phyloP scores from a whole-genome alignment of 2,888 invertebrate genomes.

The Caenorhabditis uteleia region DNA sequence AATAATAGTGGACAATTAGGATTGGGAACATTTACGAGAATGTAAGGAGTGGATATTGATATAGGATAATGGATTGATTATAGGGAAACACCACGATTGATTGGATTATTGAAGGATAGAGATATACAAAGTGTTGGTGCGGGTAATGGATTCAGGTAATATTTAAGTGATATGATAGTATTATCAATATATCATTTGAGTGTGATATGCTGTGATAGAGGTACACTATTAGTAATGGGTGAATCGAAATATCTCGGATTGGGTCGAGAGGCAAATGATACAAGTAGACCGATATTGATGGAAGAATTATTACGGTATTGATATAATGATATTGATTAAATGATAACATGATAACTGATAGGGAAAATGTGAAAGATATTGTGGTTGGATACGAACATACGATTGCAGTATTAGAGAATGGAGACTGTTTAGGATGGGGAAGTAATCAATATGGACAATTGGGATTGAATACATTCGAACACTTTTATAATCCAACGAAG shows the following conservation, averaged over 20 bases:
- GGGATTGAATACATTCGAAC: constrained; percentile 16
- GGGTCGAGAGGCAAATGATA: constrained; percentile 73
- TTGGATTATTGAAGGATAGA: constrained; percentile 32
- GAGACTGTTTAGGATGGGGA: constrained; percentile 78
- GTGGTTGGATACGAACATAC: constrained; percentile 76
- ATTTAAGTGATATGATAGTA: no score
- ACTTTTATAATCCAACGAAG: constrained; percentile 25
- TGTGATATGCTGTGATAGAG: constrained; percentile 77
- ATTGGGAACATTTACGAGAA: constrained; percentile 67
- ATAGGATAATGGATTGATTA: not conserved
- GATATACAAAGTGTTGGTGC: constrained; percentile 41
- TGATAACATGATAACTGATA: constrained; percentile 53
- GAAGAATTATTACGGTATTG: constrained; percentile 72
- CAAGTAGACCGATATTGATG: constrained; percentile 75
- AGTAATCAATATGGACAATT: constrained; percentile 32
- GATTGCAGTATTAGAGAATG: constrained; percentile 76
- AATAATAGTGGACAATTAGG: constrained; percentile 78
- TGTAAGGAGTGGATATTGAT: constrained; percentile 6
- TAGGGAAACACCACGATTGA: constrained; percentile 14
- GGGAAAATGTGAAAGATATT: constrained; percentile 72
- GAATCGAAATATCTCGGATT: constrained; percentile 72
- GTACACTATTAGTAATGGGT: constrained; percentile 79
- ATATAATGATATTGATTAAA: not conserved
- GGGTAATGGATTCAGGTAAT: no score
- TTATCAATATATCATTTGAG: no score